Evolutionary conservation across 2,888 invertebrate species (phyloP).

Genomic region (Stenoptilia bipunctidactyla): DNA sequence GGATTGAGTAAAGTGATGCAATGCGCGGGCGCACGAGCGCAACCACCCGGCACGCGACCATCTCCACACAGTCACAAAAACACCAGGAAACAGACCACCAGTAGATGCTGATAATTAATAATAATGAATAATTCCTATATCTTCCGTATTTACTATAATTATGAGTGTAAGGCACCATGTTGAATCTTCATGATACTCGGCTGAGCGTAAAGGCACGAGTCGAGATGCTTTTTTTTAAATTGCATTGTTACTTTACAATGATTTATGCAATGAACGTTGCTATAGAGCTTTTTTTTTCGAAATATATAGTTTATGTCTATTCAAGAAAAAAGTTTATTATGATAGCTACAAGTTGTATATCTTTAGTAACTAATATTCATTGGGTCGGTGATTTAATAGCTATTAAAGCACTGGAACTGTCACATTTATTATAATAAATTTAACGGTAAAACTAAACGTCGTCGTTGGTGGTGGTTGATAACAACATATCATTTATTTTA

Average conservation of each 20-base stretch:
- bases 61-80: slow-evolving; percentile 32
- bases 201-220: slow-evolving; percentile 34
- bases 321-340: too few species aligned
- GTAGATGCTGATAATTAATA: slow-evolving; percentile 55
- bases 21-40: slow-evolving; percentile 40
- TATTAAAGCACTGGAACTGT: too few species aligned
- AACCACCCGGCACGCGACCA: slow-evolving; percentile 3
- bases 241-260: slow-evolving; percentile 15
- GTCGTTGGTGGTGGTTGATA: too few species aligned
- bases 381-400: too few species aligned
- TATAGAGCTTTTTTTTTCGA: too few species aligned
- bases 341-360: too few species aligned
- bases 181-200: slow-evolving; percentile 11
- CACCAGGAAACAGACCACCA: slow-evolving; percentile 33
- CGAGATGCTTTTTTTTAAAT: slow-evolving; percentile 22
- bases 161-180: slow-evolving; percentile 13
- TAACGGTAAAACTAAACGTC: too few species aligned
- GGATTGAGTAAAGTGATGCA: slow-evolving; percentile 33
- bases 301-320: too few species aligned
- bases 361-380: too few species aligned
- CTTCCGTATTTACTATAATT: slow-evolving; percentile 35
- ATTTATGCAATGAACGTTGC: too few species aligned
- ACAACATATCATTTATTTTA: too few species aligned
- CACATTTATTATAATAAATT: too few species aligned
- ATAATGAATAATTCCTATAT: slow-evolving; percentile 45